phyloP scores from a whole-genome alignment of 2,888 invertebrate species.

The Cheilosia grossa region DNA sequence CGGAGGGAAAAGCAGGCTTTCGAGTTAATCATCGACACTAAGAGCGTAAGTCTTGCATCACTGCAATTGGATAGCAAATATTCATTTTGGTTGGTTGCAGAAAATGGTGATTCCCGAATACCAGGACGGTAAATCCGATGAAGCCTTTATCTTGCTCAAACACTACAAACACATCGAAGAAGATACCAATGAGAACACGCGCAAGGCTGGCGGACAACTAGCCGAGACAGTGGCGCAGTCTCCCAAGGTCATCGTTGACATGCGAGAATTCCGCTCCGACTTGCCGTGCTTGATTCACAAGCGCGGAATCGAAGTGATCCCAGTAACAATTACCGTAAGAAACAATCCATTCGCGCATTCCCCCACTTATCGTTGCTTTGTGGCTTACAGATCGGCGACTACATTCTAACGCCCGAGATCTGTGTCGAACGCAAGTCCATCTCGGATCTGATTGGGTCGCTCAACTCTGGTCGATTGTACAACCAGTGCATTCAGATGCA shows the following conservation, averaged over 20 bases:
- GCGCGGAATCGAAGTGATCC: slow-evolving; percentile 95
- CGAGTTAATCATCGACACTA: slow-evolving; percentile 94
- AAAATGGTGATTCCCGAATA: slow-evolving; percentile 94
- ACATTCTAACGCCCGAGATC: slow-evolving; percentile 97
- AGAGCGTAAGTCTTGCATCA: slow-evolving; percentile 87
- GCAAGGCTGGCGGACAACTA: slow-evolving; percentile 89
- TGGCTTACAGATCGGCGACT: slow-evolving; percentile 94
- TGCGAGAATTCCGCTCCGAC: slow-evolving; percentile 98
- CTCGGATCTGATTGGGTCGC: slow-evolving; percentile 97
- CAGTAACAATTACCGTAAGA: slow-evolving; percentile 90
- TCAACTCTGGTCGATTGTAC: slow-evolving; percentile 97
- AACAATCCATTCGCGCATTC: background rate
- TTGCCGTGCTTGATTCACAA: slow-evolving; percentile 96
- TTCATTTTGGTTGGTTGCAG: slow-evolving; percentile 82
- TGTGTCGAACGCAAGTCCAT: slow-evolving; percentile 98
- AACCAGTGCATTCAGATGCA: slow-evolving; percentile 98
- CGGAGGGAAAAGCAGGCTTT: slow-evolving; percentile 97
- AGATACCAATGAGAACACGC: slow-evolving; percentile 83
- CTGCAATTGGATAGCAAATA: slow-evolving; percentile 3
- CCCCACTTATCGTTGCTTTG: slow-evolving; percentile 36
- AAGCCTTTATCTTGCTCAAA: slow-evolving; percentile 84
- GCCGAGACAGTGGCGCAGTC: slow-evolving; percentile 50
- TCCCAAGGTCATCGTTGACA: slow-evolving; percentile 93
- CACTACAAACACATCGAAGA: slow-evolving; percentile 78
- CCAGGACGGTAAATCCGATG: slow-evolving; percentile 92